A percentile compares a stretch with the other conserved stretches of the same genome.
Evolutionary conservation across 2,888 invertebrate species (phyloP).

Genomic region (Drosophila paranaensis): DNA sequence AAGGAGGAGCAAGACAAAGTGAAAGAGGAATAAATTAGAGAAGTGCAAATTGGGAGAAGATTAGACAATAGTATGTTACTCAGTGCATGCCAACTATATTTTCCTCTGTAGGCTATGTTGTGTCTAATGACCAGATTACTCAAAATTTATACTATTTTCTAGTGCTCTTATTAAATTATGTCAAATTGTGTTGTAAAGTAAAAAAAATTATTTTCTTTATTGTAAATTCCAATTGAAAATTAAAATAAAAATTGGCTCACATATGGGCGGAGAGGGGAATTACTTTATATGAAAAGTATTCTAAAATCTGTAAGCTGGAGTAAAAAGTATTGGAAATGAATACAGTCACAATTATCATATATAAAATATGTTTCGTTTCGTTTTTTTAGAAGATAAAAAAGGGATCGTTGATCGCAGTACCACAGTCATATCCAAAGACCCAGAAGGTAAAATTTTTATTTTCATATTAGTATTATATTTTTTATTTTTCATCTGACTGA

Average conservation of each 20-base stretch:
- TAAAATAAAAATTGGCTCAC: background rate
- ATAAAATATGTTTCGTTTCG: conserved; percentile 58
- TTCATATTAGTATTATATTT: conserved; percentile 7
- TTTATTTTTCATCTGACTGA: background rate
- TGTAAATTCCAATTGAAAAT: background rate
- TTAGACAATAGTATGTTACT: too few relatives aligned
- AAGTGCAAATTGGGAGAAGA: too few relatives aligned
- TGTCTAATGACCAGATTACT: too few relatives aligned
- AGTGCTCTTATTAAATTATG: background rate
- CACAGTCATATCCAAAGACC: conserved; percentile 97
- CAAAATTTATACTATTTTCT: too few relatives aligned
- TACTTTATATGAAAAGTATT: background rate
- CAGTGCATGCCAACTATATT: background rate
- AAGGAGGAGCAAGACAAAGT: too few relatives aligned
- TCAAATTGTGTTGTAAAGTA: background rate
- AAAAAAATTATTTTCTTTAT: background rate
- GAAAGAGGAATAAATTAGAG: too few relatives aligned
- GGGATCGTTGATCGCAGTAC: conserved; percentile 96
- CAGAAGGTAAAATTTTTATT: conserved; percentile 87
- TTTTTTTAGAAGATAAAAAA: conserved; percentile 92
- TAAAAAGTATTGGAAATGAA: conserved; percentile 9
- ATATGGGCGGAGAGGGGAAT: background rate
- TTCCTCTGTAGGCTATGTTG: too few relatives aligned
- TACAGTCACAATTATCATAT: conserved; percentile 63
- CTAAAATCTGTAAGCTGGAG: background rate